Evolutionary conservation across 2,113 vertebrate species (phyloP), one percentile per base, ranked within the genome.

Genomic region (Lethenteron reissneri): DNA sequence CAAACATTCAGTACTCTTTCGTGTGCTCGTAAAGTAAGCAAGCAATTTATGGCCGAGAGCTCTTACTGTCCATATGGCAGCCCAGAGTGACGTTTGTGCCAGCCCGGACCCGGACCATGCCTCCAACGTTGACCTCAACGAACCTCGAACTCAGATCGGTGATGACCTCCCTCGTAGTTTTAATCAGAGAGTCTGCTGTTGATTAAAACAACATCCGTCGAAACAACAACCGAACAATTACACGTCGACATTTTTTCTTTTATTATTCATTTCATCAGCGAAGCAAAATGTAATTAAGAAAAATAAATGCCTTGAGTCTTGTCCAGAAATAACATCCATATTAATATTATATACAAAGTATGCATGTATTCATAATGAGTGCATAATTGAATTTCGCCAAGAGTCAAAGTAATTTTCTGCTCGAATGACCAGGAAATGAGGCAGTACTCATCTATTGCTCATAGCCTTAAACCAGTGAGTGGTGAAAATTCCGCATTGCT

Each of bases 61-160:
- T 41, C 41, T 41, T 77, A 92, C 90, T 90, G 79, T 77, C 84
- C 25, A 83, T 82, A 1, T 85, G 86, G 75, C 90, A 95, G 70
- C 77, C 79, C 76, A 95, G 75, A 1, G 74, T 83, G 74, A 95
- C 69, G 71, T 83, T 83, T 70, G 81, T 75, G 73, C 81, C 83
- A 0, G 11, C 57, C 71, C 78, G 80, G 57, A 80, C 78, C 68
- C 75, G n/a, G 12, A 92, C 70, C 10, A 71, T 75, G 69, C 82
- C 79, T 60, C 90, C 89, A 58, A 91, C 83, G 64, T 78, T 74
- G 8, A 80, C 73, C 0, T 76, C 82, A 70, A 87, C 56, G 70
- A 73, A 80, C 58, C 21, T 70, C 14, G 70, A 73, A 57, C 80
- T 79, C 10, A 75, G 76, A 57, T 83, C 80, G 11, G 83, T 85